A percentile compares a stretch with the other conserved stretches of the same genome.
Evolutionary conservation across 2,113 vertebrate genomes (phyloP).

Genomic region (Smithornis capensis): DNA sequence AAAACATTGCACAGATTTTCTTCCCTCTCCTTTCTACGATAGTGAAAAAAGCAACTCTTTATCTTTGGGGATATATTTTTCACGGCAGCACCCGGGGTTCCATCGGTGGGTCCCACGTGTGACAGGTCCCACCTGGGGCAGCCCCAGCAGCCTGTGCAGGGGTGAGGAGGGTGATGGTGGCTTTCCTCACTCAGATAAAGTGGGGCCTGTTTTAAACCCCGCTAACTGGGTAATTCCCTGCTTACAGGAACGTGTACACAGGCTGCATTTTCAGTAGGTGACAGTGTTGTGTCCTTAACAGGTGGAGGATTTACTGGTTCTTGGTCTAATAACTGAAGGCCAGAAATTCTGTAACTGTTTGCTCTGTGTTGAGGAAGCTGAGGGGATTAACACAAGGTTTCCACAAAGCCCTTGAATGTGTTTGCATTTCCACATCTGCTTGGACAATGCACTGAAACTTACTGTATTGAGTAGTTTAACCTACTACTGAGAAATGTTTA

Average conservation of each 20-base stretch:
- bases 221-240: not conserved
- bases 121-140: accelerated
- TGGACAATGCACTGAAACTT: not conserved
- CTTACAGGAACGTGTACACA: not conserved
- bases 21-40: not conserved
- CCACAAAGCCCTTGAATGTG: slow-evolving; percentile 38
- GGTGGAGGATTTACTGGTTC: not conserved
- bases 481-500: slow-evolving; percentile 29
- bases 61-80: not conserved
- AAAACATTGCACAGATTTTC: not conserved
- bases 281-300: not conserved
- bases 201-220: not conserved
- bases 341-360: not conserved
- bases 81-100: not conserved
- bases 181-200: not conserved
- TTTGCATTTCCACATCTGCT: slow-evolving; percentile 14
- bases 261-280: not conserved
- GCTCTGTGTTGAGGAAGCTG: not conserved
- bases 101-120: accelerated
- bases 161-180: accelerated
- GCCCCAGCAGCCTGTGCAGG: not conserved
- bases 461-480: not conserved
- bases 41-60: not conserved
- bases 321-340: not conserved
- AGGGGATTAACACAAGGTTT: not conserved